Conservation (phyloP, 2,113 vertebrate genomes). For the Dromas ardeola region DNA sequence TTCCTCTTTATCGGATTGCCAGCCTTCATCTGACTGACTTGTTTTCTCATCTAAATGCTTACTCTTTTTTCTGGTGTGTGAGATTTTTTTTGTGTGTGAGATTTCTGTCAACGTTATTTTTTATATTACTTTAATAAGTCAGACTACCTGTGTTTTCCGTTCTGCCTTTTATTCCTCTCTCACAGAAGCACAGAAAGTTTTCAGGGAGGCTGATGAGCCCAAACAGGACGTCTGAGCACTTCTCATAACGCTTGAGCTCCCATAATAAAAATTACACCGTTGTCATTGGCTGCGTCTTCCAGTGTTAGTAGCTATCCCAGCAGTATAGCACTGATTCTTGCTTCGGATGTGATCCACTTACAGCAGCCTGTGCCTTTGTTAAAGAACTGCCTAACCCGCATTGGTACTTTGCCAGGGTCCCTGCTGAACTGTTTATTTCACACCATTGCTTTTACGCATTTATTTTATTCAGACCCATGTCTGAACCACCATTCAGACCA, state of each 20-base stretch:
- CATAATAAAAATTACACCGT: neutral
- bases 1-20: neutral
- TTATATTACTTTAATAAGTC: neutral
- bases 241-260: neutral
- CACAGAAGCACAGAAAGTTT: neutral
- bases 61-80: neutral
- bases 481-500: neutral
- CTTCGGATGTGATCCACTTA: neutral
- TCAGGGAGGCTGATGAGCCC: neutral
- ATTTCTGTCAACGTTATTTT: neutral
- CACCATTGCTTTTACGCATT: neutral
- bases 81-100: neutral
- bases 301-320: neutral
- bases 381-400: neutral
- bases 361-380: neutral
- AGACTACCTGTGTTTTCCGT: neutral
- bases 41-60: neutral
- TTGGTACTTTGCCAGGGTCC: neutral
- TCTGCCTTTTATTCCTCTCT: neutral
- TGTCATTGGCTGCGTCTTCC: neutral
- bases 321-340: neutral
- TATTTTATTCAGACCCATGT: neutral
- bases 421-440: neutral
- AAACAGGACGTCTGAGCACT: neutral
- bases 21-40: neutral